Base-by-base conservation (phyloP, 1,140 invertebrate genomes). In the Stegodyphus mimosarum region DNA sequence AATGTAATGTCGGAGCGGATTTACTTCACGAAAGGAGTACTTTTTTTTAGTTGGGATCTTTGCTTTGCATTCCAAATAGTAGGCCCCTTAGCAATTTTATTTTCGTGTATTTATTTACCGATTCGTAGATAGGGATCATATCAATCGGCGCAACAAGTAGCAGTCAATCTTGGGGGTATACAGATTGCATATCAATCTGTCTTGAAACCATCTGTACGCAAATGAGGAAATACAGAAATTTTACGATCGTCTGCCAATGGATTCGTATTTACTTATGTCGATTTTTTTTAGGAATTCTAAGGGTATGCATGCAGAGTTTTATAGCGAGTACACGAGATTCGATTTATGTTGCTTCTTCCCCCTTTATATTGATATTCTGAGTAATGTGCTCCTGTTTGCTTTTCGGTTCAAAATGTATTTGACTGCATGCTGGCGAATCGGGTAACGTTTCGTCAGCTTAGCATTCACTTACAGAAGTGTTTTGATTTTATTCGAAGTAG, bases 171-270 rank as follows among this genome's bases (percentile, higher is more conserved):
- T 33, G 33, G 33, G 33, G 33, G 69, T 51, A 78, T 70, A 66
- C 76, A 79, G 76, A 79, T 79, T 50, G 15, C 76, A 5, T 17
- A 6, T 6, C 60, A 55, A 77, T n/a, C 48, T 77, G 64, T 15
- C 18, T 13, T 64, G 66, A 69, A 69, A 5, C 76, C 76, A 79
- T 79, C 76, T 79, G 64, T 79, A 79, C 76, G 76, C 76, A 79
- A 79, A 79, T 79, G 76, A 79, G 64, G 74, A 66, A 6, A 33
- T 4, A 18, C 15, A 33, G n/a, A 18, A 18, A 48, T 33, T 64
- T 18, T 55, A 18, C 63, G 75, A 33, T 33, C 1, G 33, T 33
- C 33, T 33, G 33, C 33, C 33, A 33, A 33, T 33, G 33, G 3
- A 33, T 33, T 33, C 60, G 66, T 77, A 77, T 77, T 77, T 77